These are phyloP conservation scores for Athrips mouffetella DNA, from an alignment of 2,888 invertebrate genomes.

Conservation along the genomic window DNA sequence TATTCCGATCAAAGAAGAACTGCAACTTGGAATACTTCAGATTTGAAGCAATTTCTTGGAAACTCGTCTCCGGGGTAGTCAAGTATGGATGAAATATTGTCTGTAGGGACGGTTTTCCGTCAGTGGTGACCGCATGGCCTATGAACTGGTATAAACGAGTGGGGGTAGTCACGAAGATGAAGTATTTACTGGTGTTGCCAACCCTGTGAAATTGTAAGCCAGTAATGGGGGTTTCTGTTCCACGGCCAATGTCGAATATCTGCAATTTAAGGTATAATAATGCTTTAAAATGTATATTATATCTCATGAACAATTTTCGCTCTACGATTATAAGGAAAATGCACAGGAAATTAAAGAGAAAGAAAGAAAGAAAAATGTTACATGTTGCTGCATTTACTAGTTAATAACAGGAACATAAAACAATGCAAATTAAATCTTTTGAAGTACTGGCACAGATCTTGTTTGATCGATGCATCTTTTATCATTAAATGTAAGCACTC, in stretches of 20 bases:
- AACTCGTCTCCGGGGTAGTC: conserved; percentile 83
- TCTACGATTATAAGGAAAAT: too few relatives aligned
- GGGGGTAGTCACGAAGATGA: conserved; percentile 90
- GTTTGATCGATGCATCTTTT: too few relatives aligned
- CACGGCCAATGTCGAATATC: conserved; percentile 93
- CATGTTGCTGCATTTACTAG: too few relatives aligned
- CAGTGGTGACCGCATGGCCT: conserved; percentile 82
- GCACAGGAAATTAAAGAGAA: too few relatives aligned
- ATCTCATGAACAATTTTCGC: too few relatives aligned
- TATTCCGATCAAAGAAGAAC: conserved; percentile 83
- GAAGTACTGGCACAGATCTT: too few relatives aligned
- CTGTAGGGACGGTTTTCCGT: conserved; percentile 88
- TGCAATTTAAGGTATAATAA: conserved; percentile 57
- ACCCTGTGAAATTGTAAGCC: conserved; percentile 90
- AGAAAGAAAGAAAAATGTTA: too few relatives aligned
- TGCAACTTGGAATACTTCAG: conserved; percentile 88
- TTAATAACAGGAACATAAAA: too few relatives aligned
- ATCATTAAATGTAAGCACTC: too few relatives aligned
- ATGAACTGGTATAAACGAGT: conserved; percentile 92
- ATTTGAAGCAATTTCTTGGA: conserved; percentile 84
- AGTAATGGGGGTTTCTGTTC: conserved; percentile 88
- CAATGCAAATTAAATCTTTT: too few relatives aligned
- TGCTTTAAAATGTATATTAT: too few relatives aligned
- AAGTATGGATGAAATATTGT: conserved; percentile 88
- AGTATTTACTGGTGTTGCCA: conserved; percentile 84